These are phyloP conservation scores for Girardinus metallicus DNA, from an alignment of 2,797 vertebrate genomes.

Conservation along the genomic window DNA sequence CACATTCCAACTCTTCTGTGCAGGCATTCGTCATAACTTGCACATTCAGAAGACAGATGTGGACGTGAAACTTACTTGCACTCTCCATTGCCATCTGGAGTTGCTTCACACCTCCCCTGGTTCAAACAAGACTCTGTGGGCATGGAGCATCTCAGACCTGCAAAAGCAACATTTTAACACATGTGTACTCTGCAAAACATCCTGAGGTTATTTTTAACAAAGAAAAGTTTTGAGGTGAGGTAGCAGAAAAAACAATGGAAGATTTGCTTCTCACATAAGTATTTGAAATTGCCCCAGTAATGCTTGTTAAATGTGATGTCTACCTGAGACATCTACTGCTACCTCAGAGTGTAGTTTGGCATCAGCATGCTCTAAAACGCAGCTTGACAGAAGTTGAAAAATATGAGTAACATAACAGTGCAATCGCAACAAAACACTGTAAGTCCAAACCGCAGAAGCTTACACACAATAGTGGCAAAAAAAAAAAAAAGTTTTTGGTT, in stretches of 20 bases:
- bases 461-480: slow-evolving; percentile 33
- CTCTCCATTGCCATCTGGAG: slow-evolving; percentile 84
- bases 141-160: slow-evolving; percentile 90
- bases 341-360: slow-evolving; percentile 60
- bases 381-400: slow-evolving; percentile 40
- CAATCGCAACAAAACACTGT: slow-evolving; percentile 25
- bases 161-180: slow-evolving; percentile 60
- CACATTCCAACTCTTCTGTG: slow-evolving; percentile 3
- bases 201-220: neutral
- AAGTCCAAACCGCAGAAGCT: slow-evolving; percentile 45
- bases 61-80: slow-evolving; percentile 87
- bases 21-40: neutral
- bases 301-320: slow-evolving; percentile 34
- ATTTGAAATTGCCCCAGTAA: slow-evolving; percentile 15
- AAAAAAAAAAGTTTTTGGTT: slow-evolving; percentile 28
- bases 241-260: neutral
- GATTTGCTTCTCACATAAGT: slow-evolving; percentile 13
- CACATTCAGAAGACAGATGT: neutral
- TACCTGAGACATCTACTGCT: slow-evolving; percentile 63
- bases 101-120: slow-evolving; percentile 87
- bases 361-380: slow-evolving; percentile 48
- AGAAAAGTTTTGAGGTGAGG: neutral
- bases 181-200: slow-evolving; percentile 26
- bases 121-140: slow-evolving; percentile 87
- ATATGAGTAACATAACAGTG: slow-evolving; percentile 60